Evolutionary conservation across 2,888 invertebrate species (phyloP), one percentile per base, ranked within the genome.

Genomic region (Sinopyrophorus schimmeli): DNA sequence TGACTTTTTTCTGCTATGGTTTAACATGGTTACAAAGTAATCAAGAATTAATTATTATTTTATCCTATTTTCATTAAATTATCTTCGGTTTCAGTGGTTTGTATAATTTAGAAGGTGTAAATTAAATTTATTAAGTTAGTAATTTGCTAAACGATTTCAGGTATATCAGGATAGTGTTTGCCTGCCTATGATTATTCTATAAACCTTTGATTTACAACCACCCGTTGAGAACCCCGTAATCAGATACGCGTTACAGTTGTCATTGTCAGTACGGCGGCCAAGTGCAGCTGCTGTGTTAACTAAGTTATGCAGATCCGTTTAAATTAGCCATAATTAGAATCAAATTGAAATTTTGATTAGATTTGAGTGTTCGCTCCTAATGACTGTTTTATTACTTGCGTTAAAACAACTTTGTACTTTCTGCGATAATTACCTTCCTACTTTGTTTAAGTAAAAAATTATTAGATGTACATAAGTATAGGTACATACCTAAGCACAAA

Each of bases 261-360:
- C 64, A 66, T 65, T 62, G 59, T 62, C 64, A 59, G 61, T 35
- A n/a, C n/a, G n/a, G 26, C 39, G 55, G 55, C 56, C 61, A 60
- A 59, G 60, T 60, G 61, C 59, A 53, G 55, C 54, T 47, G 52
- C 38, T 38, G 57, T 48, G 51, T 53, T 53, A 62, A 58, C 54
- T 55, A 60, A 52, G 46, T 57, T 51, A 46, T 51, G 51, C 57
- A 55, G 57, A 58, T 53, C 56, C 50, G 59, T 60, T 63, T 65
- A 64, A 66, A 67, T 68, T 68, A 68, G 59, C 61, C 47, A 62
- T 65, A 67, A 67, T 67, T 67, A 66, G 61, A 63, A 65, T 65
- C 58, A 61, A 64, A 69, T 68, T 64, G 63, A 64, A 68, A 65
- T 66, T 67, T 64, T 62, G 67, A 69, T 67, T 65, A 65, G 65